Evolutionary conservation across 2,797 vertebrate genomes (phyloP), one percentile per base, ranked within the genome.

Genomic region (Catamblyrhynchus diadema): DNA sequence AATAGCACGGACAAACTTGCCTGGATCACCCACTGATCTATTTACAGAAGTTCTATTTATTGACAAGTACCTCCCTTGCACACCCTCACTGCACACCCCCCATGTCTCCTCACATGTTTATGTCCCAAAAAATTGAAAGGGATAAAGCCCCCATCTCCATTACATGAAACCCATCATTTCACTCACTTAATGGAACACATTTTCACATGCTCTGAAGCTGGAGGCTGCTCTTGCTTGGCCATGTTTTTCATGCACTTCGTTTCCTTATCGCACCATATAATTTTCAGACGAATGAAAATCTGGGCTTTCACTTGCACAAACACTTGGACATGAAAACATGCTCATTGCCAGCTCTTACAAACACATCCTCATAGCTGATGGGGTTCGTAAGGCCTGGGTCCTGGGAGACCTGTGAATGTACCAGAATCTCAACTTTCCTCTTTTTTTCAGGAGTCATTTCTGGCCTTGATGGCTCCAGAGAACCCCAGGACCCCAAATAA

Each of bases 161-260:
- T 66, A 44, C 35, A 12, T 1, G 14, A 80, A 87, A 50, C 54
- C 59, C 15, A 10, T 61, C 1, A 1, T 61, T 71, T 50, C 84
- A 59, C 71, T 61, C 77, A 21, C 84, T 93, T 91, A 83, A 85
- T 92, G 92, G 95, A 96, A 95, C 92, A 94, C 93, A 56, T 93
- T 93, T 95, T 88, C 75, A 88, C 73, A 20, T 62, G 79, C 81
- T 61, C 67, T 60, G 54, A 25, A 67, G 27, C 65, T 39, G 61
- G 27, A 60, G 53, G 27, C 80, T 75, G 90, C 73, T 91, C 79
- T 91, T 53, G 30, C 91, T 72, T 86, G 82, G 79, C 89, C 59
- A 2, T 57, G 3, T 37, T 90, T 83, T 64, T 45, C 73, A 32
- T 20, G 77, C 70, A 14, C 44, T 91, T 84, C 4, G 66, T 81